A percentile compares a stretch with the other conserved stretches of the same genome.
Conservation (phyloP, 2,888 invertebrate species). For the Plebejus argus region DNA sequence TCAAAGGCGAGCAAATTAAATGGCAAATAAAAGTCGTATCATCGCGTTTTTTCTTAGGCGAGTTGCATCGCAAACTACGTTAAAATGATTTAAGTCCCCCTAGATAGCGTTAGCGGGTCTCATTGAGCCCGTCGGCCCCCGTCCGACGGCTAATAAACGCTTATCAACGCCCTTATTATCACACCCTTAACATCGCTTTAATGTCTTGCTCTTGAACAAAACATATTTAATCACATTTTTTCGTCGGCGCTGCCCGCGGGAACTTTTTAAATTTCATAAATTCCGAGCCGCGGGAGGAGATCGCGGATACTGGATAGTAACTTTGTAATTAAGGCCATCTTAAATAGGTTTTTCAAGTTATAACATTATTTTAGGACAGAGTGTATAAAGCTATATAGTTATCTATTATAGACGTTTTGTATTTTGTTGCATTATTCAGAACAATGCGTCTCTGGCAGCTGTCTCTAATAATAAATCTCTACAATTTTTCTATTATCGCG, state of each 20-base stretch:
- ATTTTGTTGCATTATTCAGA: too few relatives aligned
- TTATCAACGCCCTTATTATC: constrained; percentile 81
- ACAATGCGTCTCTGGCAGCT: too few relatives aligned
- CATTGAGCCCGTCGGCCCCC: constrained; percentile 64
- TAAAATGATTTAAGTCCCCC: constrained; percentile 80
- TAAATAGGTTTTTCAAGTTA: background rate
- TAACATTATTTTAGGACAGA: background rate
- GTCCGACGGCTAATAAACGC: constrained; percentile 78
- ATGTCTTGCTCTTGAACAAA: constrained; percentile 81
- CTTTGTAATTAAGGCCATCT: constrained; percentile 41
- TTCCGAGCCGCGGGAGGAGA: constrained; percentile 43
- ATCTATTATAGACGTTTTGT: background rate
- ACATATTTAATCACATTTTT: constrained; percentile 82
- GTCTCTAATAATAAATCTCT: too few relatives aligned
- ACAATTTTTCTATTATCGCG: too few relatives aligned
- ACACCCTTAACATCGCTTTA: constrained; percentile 82
- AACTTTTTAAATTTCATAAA: constrained; percentile 78
- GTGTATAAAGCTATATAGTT: background rate
- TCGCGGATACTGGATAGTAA: constrained; percentile 45
- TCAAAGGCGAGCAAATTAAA: constrained; percentile 60
- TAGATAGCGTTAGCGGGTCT: constrained; percentile 70
- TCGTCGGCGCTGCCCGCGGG: constrained; percentile 51
- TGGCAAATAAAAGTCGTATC: constrained; percentile 63
- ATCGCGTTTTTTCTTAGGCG: constrained; percentile 65
- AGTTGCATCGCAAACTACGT: constrained; percentile 70